Percentiles rank a stretch among this genome's conserved stretches.
phyloP scores from a whole-genome alignment of 2,113 vertebrate genomes.

The Erythrolamprus reginae region DNA sequence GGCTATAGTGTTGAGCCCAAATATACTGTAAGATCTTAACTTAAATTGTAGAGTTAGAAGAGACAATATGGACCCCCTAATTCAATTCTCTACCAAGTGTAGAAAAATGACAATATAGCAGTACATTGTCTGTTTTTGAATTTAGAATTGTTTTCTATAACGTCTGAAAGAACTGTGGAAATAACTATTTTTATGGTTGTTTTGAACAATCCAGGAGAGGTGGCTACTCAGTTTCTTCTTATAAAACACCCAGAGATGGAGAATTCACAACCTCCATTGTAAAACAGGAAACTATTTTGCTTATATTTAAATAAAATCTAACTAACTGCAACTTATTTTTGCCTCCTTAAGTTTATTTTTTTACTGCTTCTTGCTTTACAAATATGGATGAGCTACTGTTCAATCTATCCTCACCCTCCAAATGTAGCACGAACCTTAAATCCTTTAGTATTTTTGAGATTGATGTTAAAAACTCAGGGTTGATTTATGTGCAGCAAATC shows the following conservation, averaged over 20 bases:
- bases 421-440: neutral
- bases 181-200: neutral
- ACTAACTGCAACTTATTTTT: neutral
- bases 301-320: neutral
- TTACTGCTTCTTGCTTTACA: neutral
- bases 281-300: neutral
- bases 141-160: neutral
- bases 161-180: neutral
- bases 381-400: neutral
- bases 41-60: neutral
- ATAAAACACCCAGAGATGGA: neutral
- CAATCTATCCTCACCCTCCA: neutral
- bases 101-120: neutral
- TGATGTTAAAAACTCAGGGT: neutral
- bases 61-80: neutral
- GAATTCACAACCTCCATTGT: neutral
- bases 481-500: neutral
- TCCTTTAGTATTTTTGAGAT: neutral
- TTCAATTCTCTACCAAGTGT: neutral
- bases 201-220: neutral
- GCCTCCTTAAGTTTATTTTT: neutral
- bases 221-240: neutral
- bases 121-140: neutral
- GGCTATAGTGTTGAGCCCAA: neutral
- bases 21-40: neutral